These are phyloP conservation scores for Xiphophorus maculatus DNA, from an alignment of 2,113 vertebrate species.

Conservation along the genomic window DNA sequence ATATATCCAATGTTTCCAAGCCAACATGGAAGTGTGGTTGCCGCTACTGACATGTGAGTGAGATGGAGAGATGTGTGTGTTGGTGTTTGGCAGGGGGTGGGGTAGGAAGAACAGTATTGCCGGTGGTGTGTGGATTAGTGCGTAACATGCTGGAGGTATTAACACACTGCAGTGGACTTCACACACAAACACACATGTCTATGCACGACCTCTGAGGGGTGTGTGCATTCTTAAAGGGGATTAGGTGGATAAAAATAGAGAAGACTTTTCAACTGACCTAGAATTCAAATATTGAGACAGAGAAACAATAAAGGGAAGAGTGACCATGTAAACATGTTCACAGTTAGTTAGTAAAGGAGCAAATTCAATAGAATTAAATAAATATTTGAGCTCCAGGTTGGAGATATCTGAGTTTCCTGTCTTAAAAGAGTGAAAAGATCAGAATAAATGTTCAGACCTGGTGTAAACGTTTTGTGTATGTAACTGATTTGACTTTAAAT, in stretches of 20 bases:
- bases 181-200: constrained; percentile 48
- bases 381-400: too few species aligned
- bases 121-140: constrained; percentile 75
- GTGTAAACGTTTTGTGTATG: too few species aligned
- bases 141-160: constrained; percentile 74
- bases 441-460: not conserved
- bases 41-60: not conserved
- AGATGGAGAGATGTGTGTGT: not conserved
- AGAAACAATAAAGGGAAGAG: constrained; percentile 43
- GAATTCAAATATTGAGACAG: constrained; percentile 61
- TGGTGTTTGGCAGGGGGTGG: not conserved
- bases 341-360: not conserved
- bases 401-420: too few species aligned
- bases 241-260: constrained; percentile 78
- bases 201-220: constrained; percentile 26
- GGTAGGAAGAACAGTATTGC: constrained; percentile 33
- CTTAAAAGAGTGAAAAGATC: not conserved
- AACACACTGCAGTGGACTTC: constrained; percentile 53
- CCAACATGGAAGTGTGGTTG: constrained; percentile 9
- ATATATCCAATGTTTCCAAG: constrained; percentile 45
- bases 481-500: too few species aligned
- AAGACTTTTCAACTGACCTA: constrained; percentile 75
- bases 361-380: too few species aligned
- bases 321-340: not conserved
- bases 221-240: constrained; percentile 71